Evolutionary conservation across 2,888 invertebrate genomes (phyloP), one percentile per base, ranked within the genome.

Genomic region (Nebria brevicollis): DNA sequence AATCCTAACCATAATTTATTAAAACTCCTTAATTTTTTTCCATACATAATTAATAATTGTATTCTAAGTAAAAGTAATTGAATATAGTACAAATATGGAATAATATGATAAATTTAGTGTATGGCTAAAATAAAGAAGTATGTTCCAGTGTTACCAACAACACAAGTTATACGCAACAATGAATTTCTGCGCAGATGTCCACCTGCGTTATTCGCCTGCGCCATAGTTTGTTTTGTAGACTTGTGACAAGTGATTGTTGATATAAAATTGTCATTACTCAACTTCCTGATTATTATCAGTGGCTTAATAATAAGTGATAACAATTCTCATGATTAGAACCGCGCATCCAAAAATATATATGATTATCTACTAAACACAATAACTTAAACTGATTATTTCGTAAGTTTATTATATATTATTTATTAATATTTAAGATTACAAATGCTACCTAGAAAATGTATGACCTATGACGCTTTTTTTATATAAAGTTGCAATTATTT

Each of bases 231-330:
- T 11, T 54, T 8, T 11, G 11, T 11, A 54, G 11, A 54, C 13
- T 54, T 54, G 7, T 54, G 54, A 54, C 54, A 15, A 70, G 26
- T 13, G 70, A 70, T 70, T 70, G 70, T 70, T 70, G 70, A 70
- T 70, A 70, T 26, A 26, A 70, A 8, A 25, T 70, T 34, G 13
- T 34, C 15, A 34, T n/a, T 70, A 70, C 26, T 70, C n/a, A 80
- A 75, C 80, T 80, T 80, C 80, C 80, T 80, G 65, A 80, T 66
- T 54, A 75, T 75, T 80, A 80, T 80, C 80, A 80, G 70, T 75
- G 78, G 70, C 15, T 75, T 75, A 75, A 26, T 41, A 42, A 41
- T 70, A 70, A 70, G 13, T 54, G 54, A 54, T 54, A 54, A 54
- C 54, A 54, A 54, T 54, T 54, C 4, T 11, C 54, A 54, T 54